Evolutionary conservation across 2,888 invertebrate genomes (phyloP).

Genomic region (Oscheius sp.): DNA sequence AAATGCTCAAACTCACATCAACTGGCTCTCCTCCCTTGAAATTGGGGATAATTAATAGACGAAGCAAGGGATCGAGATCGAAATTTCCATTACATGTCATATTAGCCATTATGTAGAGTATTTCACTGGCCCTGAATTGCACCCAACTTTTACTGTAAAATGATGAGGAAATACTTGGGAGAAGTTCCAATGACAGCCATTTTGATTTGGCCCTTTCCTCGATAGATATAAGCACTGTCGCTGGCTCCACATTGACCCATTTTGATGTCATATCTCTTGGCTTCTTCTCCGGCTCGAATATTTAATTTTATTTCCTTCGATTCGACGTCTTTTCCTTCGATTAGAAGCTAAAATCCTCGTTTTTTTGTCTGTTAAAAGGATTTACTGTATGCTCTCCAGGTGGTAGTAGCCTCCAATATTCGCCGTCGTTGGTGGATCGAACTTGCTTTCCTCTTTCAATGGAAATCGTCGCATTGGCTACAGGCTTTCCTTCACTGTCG

Average conservation of each 20-base stretch:
- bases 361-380: neutral
- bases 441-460: constrained; percentile 78
- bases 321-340: constrained; percentile 52
- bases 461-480: constrained; percentile 81
- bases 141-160: no score
- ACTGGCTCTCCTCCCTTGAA: constrained; percentile 26
- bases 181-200: constrained; percentile 36
- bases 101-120: constrained; percentile 37
- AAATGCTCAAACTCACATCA: neutral
- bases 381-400: constrained; percentile 74
- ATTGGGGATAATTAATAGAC: constrained; percentile 40
- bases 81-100: constrained; percentile 48
- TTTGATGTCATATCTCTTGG: constrained; percentile 40
- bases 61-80: constrained; percentile 37
- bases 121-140: constrained; percentile 34
- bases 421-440: constrained; percentile 82
- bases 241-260: constrained; percentile 44
- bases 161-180: neutral
- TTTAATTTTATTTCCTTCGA: constrained; percentile 48
- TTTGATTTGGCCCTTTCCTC: constrained; percentile 37
- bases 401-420: constrained; percentile 90
- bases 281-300: constrained; percentile 28
- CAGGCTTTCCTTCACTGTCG: constrained; percentile 40
- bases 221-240: constrained; percentile 31
- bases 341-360: constrained; percentile 42